Evolutionary conservation across 2,797 vertebrate species (phyloP).

Genomic region (Sparidentex hasta): DNA sequence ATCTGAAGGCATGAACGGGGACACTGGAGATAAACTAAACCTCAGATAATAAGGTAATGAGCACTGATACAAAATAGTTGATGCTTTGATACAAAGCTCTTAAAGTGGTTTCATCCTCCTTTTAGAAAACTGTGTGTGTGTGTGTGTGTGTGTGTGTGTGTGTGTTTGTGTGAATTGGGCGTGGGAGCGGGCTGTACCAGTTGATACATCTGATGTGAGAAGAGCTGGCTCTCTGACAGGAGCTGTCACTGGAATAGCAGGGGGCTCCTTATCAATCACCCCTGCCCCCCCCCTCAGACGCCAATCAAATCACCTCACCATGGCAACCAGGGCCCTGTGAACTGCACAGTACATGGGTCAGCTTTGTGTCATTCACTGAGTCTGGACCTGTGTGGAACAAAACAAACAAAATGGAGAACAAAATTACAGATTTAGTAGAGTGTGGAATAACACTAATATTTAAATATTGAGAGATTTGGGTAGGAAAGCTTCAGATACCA

Average conservation of each 20-base stretch:
- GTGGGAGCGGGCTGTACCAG: constrained; percentile 70
- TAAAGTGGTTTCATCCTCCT: too few relatives aligned
- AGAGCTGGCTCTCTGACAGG: constrained; percentile 84
- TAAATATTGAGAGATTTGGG: too few relatives aligned
- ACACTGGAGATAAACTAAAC: too few relatives aligned
- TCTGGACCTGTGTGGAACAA: background rate
- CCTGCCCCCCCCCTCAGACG: constrained; percentile 51
- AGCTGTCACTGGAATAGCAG: constrained; percentile 87
- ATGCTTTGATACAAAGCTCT: too few relatives aligned
- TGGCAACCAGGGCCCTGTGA: constrained; percentile 75
- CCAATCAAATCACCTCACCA: constrained; percentile 80
- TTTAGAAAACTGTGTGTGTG: constrained; percentile 36
- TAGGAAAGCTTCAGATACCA: background rate
- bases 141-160: too few relatives aligned
- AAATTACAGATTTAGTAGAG: background rate
- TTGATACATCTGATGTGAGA: constrained; percentile 86
- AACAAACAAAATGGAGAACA: constrained; percentile 4
- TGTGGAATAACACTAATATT: background rate
- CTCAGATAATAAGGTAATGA: background rate
- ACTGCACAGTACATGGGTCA: constrained; percentile 71
- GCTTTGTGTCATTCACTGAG: constrained; percentile 39
- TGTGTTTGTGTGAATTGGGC: constrained; percentile 60
- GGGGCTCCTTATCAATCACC: constrained; percentile 88
- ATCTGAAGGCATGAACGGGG: too few relatives aligned
- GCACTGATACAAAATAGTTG: background rate